phyloP scores from a whole-genome alignment of 2,113 vertebrate genomes.

The Dromaius novaehollandiae region DNA sequence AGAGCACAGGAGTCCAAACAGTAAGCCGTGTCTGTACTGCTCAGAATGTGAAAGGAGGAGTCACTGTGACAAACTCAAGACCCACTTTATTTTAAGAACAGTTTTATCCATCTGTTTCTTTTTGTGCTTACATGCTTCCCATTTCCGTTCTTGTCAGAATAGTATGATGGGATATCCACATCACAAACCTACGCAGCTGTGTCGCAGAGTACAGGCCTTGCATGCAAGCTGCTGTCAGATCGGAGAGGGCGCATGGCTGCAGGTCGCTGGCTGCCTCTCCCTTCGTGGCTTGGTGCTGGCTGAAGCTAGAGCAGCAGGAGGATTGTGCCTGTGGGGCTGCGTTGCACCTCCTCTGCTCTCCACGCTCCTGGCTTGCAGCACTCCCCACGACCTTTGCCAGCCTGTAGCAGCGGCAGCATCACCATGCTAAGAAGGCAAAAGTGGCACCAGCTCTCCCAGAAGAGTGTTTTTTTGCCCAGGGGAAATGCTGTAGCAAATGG shows the following conservation, averaged over 20 bases:
- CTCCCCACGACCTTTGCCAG: neutral
- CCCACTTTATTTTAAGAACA: neutral
- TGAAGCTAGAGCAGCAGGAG: neutral
- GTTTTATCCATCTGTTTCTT: neutral
- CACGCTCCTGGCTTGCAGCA: too few species aligned
- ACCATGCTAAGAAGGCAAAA: neutral
- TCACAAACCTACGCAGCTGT: neutral
- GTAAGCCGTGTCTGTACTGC: neutral
- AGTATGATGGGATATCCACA: neutral
- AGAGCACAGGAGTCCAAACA: neutral
- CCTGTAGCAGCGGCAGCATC: accelerated
- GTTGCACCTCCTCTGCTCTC: too few species aligned
- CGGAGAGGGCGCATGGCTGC: accelerated
- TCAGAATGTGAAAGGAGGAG: neutral
- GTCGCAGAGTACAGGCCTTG: neutral
- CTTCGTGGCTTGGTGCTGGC: neutral
- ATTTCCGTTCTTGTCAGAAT: neutral
- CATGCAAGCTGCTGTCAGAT: neutral
- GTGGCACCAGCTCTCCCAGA: neutral
- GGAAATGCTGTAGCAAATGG: neutral
- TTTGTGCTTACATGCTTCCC: neutral
- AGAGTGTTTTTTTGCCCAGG: too few species aligned
- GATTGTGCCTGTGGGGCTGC: neutral
- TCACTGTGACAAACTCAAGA: neutral
- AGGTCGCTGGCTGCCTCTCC: neutral